phyloP scores from a whole-genome alignment of 2,113 vertebrate genomes.

The Dolichotis patagonum region DNA sequence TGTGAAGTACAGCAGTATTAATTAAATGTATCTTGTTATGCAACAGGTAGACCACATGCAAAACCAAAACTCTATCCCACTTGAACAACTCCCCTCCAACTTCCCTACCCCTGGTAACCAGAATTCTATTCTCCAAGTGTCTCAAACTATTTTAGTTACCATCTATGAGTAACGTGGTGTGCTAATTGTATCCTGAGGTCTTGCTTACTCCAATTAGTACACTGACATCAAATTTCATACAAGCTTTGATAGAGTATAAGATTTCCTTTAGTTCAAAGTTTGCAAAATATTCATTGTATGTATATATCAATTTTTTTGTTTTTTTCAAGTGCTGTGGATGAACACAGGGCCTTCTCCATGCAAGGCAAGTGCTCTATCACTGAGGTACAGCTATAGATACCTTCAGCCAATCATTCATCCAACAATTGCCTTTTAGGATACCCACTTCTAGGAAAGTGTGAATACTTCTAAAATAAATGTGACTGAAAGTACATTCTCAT shows the following conservation, averaged over 20 bases:
- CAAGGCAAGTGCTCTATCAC: too few relatives aligned
- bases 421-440: background rate
- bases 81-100: too few relatives aligned
- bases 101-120: background rate
- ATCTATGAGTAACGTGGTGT: background rate
- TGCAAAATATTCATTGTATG: background rate
- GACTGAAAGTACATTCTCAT: background rate
- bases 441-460: background rate
- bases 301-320: too few relatives aligned
- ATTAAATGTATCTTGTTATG: background rate
- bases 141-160: too few relatives aligned
- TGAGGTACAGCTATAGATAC: too few relatives aligned
- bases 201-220: background rate
- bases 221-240: background rate
- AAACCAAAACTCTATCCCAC: background rate
- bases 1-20: background rate
- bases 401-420: too few relatives aligned
- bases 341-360: background rate
- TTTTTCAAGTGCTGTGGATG: background rate
- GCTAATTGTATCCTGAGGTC: background rate
- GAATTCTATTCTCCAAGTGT: background rate
- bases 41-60: background rate
- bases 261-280: too few relatives aligned
- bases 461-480: too few relatives aligned
- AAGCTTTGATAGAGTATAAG: background rate